Percentiles rank a stretch among this genome's conserved stretches.
Conservation (phyloP, 2,113 vertebrate genomes). For the Phainopepla nitens region DNA sequence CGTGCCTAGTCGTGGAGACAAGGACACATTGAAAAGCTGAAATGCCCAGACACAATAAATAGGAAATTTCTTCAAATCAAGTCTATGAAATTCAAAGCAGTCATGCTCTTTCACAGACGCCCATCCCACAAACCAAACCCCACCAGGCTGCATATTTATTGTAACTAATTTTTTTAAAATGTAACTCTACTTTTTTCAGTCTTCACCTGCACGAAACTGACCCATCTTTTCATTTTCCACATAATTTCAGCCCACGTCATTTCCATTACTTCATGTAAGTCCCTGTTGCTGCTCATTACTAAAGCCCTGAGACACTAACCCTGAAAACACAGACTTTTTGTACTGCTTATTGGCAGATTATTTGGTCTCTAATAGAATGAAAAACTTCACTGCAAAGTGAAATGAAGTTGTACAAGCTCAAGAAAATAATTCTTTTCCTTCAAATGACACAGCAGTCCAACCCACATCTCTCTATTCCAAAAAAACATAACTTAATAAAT, state of each 20-base stretch:
- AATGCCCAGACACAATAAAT: not conserved
- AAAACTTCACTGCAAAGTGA: not conserved
- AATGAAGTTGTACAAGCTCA: not conserved
- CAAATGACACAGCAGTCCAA: fast-evolving
- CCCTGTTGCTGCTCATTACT: not conserved
- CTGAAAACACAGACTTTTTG: not conserved
- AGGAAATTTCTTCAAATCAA: not conserved
- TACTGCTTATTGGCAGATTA: not conserved
- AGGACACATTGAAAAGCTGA: not conserved
- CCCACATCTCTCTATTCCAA: not conserved
- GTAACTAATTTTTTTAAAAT: not conserved
- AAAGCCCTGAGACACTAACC: not conserved
- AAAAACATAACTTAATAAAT: not conserved
- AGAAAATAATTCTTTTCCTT: not conserved
- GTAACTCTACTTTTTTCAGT: not conserved
- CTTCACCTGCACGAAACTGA: not conserved
- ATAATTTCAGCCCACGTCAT: not conserved
- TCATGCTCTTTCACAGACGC: not conserved
- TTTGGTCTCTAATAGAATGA: not conserved
- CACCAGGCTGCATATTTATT: not conserved
- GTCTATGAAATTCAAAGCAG: not conserved
- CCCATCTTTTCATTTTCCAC: not conserved
- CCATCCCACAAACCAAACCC: not conserved
- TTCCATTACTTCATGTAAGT: not conserved
- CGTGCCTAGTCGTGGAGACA: fast-evolving